Percentiles rank a stretch among this genome's conserved stretches.
Evolutionary conservation across 2,113 vertebrate species (phyloP).

Genomic region (Corythaixoides concolor): DNA sequence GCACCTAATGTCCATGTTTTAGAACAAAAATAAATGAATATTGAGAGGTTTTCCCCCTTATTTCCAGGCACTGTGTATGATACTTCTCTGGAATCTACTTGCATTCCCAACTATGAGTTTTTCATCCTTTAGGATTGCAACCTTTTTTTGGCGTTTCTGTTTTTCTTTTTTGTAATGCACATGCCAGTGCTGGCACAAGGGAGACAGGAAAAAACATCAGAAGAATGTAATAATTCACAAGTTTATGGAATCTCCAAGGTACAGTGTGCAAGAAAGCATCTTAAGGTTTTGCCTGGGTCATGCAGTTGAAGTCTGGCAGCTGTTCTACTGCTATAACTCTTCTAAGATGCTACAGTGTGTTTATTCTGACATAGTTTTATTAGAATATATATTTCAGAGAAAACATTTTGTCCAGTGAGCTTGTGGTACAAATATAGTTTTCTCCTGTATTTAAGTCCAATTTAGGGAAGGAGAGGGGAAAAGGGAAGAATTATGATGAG

Average conservation of each 20-base stretch:
- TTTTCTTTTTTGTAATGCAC: not conserved
- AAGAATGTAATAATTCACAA: slow-evolving; percentile 22
- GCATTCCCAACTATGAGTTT: not conserved
- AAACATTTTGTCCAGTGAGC: not conserved
- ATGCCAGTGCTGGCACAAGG: not conserved
- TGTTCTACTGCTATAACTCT: not conserved
- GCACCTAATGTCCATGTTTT: not conserved
- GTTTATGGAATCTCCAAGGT: not conserved
- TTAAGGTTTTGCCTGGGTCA: not conserved
- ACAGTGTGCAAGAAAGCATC: not conserved
- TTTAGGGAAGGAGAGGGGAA: rapidly evolving
- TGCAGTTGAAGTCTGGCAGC: not conserved
- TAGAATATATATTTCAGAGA: not conserved
- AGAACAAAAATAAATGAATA: not conserved
- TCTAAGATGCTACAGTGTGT: not conserved
- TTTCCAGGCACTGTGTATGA: not conserved
- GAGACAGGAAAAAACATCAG: not conserved
- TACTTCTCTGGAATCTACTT: not conserved
- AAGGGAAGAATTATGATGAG: not conserved
- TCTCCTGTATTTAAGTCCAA: not conserved
- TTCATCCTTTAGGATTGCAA: not conserved
- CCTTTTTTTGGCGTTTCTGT: not conserved
- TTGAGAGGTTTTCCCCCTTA: not conserved
- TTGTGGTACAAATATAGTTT: not conserved
- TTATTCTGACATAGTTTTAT: not conserved